Evolutionary conservation across 2,888 invertebrate genomes (phyloP).

Genomic region (Platycheirus albimanus): DNA sequence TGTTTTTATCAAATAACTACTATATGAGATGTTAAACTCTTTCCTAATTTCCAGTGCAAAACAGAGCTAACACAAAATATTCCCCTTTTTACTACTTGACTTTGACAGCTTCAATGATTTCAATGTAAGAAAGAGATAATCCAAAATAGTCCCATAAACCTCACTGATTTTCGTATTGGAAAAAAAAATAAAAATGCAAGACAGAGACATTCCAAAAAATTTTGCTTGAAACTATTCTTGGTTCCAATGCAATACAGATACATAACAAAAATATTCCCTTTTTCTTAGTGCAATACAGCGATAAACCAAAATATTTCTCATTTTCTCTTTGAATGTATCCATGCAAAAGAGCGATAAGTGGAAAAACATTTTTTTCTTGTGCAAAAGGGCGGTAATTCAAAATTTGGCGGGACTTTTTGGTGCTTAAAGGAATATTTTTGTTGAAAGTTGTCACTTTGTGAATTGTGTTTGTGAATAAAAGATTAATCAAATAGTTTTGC

Average conservation of each 20-base stretch:
- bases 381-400: no score
- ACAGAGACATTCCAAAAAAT: constrained; percentile 13
- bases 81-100: neutral
- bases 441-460: constrained; percentile 9
- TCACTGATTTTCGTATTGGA: constrained; percentile 1
- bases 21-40: no score
- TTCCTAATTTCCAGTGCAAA: neutral
- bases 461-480: neutral
- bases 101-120: constrained; percentile 5
- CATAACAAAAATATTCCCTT: no score
- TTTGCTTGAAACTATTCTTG: no score
- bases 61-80: neutral
- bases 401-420: constrained; percentile 12
- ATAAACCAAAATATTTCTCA: no score
- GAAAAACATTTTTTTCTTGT: neutral
- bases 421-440: neutral
- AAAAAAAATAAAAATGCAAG: constrained; percentile 7
- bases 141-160: constrained; percentile 8
- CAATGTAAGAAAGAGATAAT: constrained; percentile 7
- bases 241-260: no score
- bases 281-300: no score
- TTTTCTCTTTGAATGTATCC: no score
- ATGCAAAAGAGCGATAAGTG: constrained; percentile 2
- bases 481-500: neutral
- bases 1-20: neutral